Conservation (phyloP, 2,797 vertebrate species). For the Etheostoma nigrum region DNA sequence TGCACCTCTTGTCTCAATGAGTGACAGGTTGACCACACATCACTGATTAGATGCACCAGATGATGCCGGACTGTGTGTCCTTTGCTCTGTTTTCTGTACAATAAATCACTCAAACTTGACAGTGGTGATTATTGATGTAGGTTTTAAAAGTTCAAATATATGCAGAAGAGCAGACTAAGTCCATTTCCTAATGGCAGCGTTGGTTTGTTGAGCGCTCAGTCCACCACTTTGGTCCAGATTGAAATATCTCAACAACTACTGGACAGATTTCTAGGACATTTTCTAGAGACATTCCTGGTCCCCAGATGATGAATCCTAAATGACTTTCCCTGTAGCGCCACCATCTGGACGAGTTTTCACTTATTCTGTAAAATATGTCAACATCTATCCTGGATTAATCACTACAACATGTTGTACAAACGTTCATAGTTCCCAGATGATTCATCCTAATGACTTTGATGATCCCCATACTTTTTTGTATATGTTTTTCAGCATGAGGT, state of each 20-base stretch:
- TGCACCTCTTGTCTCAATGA: background rate
- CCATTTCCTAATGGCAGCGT: background rate
- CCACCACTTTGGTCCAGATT: background rate
- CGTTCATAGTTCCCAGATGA: background rate
- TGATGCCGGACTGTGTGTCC: conserved; percentile 15
- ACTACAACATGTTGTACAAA: background rate
- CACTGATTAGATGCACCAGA: conserved; percentile 30
- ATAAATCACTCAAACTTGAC: conserved; percentile 38
- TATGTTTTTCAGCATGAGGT: background rate
- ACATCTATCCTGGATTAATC: background rate
- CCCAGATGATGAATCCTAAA: background rate
- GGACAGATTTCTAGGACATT: background rate
- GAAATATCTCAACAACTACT: background rate
- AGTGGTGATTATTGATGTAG: conserved; percentile 19
- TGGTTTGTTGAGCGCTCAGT: background rate
- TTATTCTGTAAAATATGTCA: background rate
- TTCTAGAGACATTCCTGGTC: background rate
- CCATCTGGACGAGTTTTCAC: background rate
- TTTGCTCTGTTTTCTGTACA: conserved; percentile 26
- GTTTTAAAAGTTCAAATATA: conserved; percentile 26
- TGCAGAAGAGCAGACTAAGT: background rate
- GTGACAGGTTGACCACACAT: conserved; percentile 46
- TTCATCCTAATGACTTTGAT: background rate
- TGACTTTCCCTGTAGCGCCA: background rate
- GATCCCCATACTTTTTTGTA: background rate